Conservation (phyloP, 2,888 invertebrate species). For the Eremobia ochroleuca region DNA sequence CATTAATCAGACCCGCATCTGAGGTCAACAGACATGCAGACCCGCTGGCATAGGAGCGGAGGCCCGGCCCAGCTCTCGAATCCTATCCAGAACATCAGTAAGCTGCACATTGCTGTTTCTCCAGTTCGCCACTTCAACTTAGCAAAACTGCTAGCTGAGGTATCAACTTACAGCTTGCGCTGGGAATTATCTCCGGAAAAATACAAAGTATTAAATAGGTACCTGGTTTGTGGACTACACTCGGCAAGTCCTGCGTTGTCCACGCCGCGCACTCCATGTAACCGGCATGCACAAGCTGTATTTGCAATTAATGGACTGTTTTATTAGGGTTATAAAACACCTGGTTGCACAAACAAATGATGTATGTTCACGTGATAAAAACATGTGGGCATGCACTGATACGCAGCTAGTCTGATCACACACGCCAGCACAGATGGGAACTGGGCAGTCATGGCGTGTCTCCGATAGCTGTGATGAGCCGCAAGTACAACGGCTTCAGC, state of each 20-base stretch:
- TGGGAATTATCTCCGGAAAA: neutral
- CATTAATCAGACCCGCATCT: neutral
- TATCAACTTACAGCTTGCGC: neutral
- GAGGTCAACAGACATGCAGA: neutral
- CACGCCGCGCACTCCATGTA: neutral
- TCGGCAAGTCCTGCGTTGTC: neutral
- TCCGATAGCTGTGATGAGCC: neutral
- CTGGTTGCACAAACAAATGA: neutral
- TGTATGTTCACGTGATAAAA: constrained; percentile 17
- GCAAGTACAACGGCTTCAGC: neutral
- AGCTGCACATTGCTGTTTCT: neutral
- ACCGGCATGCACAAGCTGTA: neutral
- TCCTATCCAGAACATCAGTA: too few relatives aligned
- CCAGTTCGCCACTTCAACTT: neutral
- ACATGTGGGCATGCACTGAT: neutral
- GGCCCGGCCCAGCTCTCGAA: neutral
- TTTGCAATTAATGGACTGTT: constrained; percentile 33
- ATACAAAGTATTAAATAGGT: neutral
- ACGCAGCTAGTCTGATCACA: neutral
- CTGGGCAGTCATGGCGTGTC: neutral
- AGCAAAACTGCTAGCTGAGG: neutral
- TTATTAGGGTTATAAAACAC: constrained; percentile 31
- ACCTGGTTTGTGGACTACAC: neutral
- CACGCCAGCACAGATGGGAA: neutral
- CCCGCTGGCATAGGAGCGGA: neutral